Evolutionary conservation across 1,140 invertebrate species (phyloP).

Genomic region (Homarus americanus): DNA sequence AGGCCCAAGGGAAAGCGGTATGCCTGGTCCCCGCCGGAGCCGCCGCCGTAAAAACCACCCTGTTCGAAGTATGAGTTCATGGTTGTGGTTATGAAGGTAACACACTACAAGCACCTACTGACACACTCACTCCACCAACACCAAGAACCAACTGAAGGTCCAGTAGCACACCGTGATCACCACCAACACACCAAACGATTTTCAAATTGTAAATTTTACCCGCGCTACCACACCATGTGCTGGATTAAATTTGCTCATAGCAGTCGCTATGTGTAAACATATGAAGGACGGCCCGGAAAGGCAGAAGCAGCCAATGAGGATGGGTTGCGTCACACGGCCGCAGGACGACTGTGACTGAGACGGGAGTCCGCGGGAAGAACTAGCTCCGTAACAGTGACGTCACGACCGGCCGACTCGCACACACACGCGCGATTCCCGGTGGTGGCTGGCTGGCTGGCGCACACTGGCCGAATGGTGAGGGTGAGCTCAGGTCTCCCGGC

Average conservation of each 20-base stretch:
- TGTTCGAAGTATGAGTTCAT: slow-evolving; percentile 98
- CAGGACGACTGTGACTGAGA: slow-evolving; percentile 74
- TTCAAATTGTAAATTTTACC: slow-evolving; percentile 77
- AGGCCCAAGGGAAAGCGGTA: slow-evolving; percentile 89
- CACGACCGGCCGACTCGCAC: slow-evolving; percentile 66
- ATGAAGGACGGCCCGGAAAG: slow-evolving; percentile 76
- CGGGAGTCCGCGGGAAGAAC: slow-evolving; percentile 74
- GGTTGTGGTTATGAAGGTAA: slow-evolving; percentile 77
- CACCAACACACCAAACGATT: slow-evolving; percentile 75
- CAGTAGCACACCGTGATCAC: slow-evolving; percentile 71
- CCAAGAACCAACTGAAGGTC: slow-evolving; percentile 73
- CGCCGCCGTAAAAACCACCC: slow-evolving; percentile 93
- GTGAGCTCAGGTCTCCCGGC: slow-evolving; percentile 34
- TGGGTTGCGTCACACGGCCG: slow-evolving; percentile 75
- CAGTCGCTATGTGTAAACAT: slow-evolving; percentile 76
- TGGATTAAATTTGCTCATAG: slow-evolving; percentile 77
- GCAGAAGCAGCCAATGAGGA: slow-evolving; percentile 76
- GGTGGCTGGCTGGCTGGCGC: slow-evolving; percentile 69
- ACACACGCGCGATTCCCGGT: slow-evolving; percentile 62
- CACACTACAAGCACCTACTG: slow-evolving; percentile 66
- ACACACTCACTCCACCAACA: slow-evolving; percentile 75
- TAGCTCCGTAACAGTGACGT: slow-evolving; percentile 74
- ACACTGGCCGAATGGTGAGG: slow-evolving; percentile 68
- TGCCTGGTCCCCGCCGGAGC: slow-evolving; percentile 81
- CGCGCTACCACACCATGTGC: slow-evolving; percentile 76